Evolutionary conservation across 1,140 invertebrate genomes (phyloP).

Genomic region (Trichonephila clavata): DNA sequence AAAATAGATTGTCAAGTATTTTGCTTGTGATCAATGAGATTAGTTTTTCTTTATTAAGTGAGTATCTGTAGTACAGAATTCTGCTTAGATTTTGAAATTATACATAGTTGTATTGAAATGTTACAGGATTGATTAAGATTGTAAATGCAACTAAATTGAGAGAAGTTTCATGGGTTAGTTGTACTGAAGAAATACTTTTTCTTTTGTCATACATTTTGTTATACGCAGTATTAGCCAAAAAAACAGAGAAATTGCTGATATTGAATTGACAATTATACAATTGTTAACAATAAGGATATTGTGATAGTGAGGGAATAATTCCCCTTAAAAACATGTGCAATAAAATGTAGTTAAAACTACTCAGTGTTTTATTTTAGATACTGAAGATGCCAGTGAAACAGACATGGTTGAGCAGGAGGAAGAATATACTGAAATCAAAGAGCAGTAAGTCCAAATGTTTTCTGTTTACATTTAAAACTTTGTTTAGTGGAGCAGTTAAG

Average conservation of each 20-base stretch:
- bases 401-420: constrained; percentile 91
- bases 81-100: neutral
- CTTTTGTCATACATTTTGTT: neutral
- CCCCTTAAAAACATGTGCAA: neutral
- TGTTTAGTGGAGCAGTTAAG: neutral
- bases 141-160: too few species aligned
- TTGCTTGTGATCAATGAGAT: too few species aligned
- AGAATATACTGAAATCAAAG: constrained; percentile 90
- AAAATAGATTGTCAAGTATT: too few species aligned
- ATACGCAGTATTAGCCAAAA: neutral
- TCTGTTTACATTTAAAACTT: neutral
- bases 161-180: too few species aligned
- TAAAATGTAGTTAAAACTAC: neutral
- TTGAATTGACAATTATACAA: neutral
- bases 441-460: constrained; percentile 87
- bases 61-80: too few species aligned
- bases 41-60: too few species aligned
- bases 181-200: neutral
- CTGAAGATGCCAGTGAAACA: constrained; percentile 88
- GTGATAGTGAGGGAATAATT: neutral
- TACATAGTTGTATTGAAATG: neutral
- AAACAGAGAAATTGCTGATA: neutral
- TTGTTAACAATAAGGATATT: neutral
- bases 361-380: constrained; percentile 84
- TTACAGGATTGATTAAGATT: neutral